phyloP scores from a whole-genome alignment of 1,140 invertebrate genomes.

The Neelides sp. region DNA sequence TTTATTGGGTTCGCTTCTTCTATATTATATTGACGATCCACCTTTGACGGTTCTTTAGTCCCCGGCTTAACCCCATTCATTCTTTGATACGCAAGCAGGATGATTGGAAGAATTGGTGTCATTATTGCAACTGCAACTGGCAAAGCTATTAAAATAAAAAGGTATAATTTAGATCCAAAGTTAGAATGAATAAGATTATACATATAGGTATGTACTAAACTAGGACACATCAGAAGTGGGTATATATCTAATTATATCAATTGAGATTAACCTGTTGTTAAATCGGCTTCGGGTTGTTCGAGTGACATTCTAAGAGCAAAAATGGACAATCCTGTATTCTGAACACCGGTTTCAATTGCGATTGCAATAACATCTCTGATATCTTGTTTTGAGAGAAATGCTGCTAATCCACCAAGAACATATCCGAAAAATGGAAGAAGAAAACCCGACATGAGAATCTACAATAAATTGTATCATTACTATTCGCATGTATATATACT shows the following conservation, averaged over 20 bases:
- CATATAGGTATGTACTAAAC: neutral
- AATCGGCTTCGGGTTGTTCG: conserved; percentile 57
- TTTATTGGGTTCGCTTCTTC: too few species aligned
- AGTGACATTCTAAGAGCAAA: conserved; percentile 49
- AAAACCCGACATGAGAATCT: conserved; percentile 71
- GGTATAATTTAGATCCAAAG: conserved; percentile 1
- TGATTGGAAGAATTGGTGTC: conserved; percentile 71
- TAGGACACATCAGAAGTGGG: neutral
- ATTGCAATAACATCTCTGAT: conserved; percentile 63
- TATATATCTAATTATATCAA: neutral
- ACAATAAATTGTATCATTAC: conserved; percentile 39
- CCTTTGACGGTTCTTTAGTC: too few species aligned
- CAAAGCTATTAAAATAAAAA: conserved; percentile 45
- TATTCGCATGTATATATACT: conserved; percentile 32
- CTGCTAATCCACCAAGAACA: conserved; percentile 51
- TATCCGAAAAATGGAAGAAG: conserved; percentile 80
- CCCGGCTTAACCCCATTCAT: neutral
- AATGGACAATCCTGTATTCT: conserved; percentile 77
- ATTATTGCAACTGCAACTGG: conserved; percentile 82
- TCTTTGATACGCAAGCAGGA: conserved; percentile 29
- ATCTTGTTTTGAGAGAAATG: conserved; percentile 48
- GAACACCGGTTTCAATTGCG: conserved; percentile 82
- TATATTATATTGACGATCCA: too few species aligned
- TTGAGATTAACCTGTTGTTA: conserved; percentile 58
- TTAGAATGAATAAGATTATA: neutral